Evolutionary conservation across 2,888 invertebrate genomes (phyloP), one percentile per base, ranked within the genome.

Genomic region (Tanaodytes sp.): DNA sequence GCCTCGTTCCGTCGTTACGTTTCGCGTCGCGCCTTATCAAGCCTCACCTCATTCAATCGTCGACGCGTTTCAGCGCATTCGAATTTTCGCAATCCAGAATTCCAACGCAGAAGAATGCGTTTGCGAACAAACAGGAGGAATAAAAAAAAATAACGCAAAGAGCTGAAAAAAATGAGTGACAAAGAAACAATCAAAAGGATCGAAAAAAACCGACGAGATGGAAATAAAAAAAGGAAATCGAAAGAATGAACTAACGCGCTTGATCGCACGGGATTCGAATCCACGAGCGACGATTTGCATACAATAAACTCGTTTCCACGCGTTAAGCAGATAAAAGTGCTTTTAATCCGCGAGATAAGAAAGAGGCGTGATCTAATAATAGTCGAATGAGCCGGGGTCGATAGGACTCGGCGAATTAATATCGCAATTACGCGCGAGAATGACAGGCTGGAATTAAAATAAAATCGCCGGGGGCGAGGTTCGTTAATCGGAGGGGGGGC

Each of bases 361-460:
- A 11, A 46, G 40, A 49, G 49, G 55, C 46, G 55, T 63, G 63
- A 30, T 37, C 64, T 57, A 51, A 51, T 64, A 64, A 57, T 51
- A 54, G 43, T 27, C 45, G 42, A 51, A 63, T 48, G 46, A 33
- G 49, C 42, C 20, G 31, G 14, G 19, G 2, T 14, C 31, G 23
- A 39, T 18, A 5, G 20, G 14, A 30, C 12, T 11, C 31, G 16
- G 39, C 37, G 66, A 55, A 69, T 69, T 69, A 69, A 69, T 72
- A 72, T 58, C 48, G 59, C 59, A 72, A 72, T 72, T 72, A 69
- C 51, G 45, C 42, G 59, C 46, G 27, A 52, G 55, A 69, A 65
- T 59, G 68, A 63, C 62, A 66, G 16, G 19, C 46, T 63, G 36
- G 66, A 69, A 69, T 69, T 63, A 63, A 58, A 69, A 48, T 58